Conservation (phyloP, 2,888 invertebrate species). For the Himalopsyche anomala region DNA sequence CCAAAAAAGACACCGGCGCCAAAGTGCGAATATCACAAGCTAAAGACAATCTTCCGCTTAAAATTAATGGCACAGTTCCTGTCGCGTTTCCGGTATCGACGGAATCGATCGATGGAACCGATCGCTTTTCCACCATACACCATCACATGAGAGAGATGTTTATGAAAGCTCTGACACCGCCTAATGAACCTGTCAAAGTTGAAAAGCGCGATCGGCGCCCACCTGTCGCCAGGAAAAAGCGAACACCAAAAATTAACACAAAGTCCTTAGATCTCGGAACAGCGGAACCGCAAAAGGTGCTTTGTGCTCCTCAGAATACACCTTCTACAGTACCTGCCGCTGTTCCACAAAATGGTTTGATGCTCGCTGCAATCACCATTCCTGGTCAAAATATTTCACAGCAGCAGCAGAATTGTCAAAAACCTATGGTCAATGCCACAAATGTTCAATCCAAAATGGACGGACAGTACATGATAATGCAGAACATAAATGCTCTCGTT, state of each 20-base stretch:
- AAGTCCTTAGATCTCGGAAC: background rate
- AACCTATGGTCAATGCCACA: slow-evolving; percentile 68
- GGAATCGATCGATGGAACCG: background rate
- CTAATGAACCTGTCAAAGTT: slow-evolving; percentile 71
- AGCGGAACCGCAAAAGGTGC: background rate
- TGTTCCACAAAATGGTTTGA: slow-evolving; percentile 76
- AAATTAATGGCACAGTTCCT: background rate
- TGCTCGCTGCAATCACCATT: slow-evolving; percentile 78
- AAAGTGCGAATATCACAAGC: background rate
- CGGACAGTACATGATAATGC: slow-evolving; percentile 78
- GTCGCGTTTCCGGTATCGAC: background rate
- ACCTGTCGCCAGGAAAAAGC: slow-evolving; percentile 14
- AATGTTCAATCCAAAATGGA: slow-evolving; percentile 71
- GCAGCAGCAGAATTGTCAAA: slow-evolving; percentile 59
- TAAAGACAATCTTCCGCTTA: background rate
- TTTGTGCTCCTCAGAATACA: slow-evolving; percentile 63
- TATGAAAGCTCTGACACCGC: slow-evolving; percentile 50
- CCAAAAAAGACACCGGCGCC: background rate
- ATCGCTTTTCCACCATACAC: slow-evolving; percentile 49
- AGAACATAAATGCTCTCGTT: slow-evolving; percentile 78
- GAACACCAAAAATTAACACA: slow-evolving; percentile 14
- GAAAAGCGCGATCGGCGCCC: slow-evolving; percentile 11
- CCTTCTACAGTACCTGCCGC: slow-evolving; percentile 74
- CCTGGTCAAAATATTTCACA: slow-evolving; percentile 74
- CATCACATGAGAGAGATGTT: slow-evolving; percentile 62